Evolutionary conservation across 2,888 invertebrate species (phyloP), one percentile per base, ranked within the genome.

Genomic region (Noctua janthe): DNA sequence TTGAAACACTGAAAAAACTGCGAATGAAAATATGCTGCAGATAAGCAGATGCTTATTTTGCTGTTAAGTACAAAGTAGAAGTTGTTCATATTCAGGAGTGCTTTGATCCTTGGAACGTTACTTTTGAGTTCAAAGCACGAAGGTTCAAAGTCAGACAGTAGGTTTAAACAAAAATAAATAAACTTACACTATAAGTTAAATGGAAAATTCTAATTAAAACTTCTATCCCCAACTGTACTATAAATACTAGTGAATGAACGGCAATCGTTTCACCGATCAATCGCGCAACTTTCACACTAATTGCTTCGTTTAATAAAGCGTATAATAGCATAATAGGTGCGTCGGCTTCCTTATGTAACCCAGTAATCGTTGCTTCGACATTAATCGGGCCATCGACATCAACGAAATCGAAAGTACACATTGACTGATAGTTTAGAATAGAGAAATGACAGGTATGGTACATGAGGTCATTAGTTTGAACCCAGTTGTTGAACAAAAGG

Each of bases 251-350:
- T 83, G 82, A 87, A 87, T 82, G 86, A 87, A 88, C 84, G 81
- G 71, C 78, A 80, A 81, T 70, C 90, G 92, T 93, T 94, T 92
- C 93, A 91, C 92, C 90, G 84, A 94, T 94, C 92, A 92, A 92
- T 94, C 81, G 62, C 84, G 87, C 88, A 82, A 93, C 94, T 95
- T 95, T 95, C 95, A 92, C 93, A 89, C 91, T 95, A 95, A 95
- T 94, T 91, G 91, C 81, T 83, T 76, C 43, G 88, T 75, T 88
- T 90, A 93, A 93, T 94, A 94, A 93, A 91, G 91, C 92, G 91
- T 92, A 92, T 94, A 94, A 94, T 93, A 86, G 90, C 90, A 78
- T 91, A 91, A 90, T 87, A 83, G 88, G 78, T 84, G 82, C 74
- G 87, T 81, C n/a, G n/a, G 66, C 69, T 82, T 89, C 85, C 90